Base-by-base conservation (phyloP, 92 coral and sea anemone genomes). In the Phenganax subtilis region DNA sequence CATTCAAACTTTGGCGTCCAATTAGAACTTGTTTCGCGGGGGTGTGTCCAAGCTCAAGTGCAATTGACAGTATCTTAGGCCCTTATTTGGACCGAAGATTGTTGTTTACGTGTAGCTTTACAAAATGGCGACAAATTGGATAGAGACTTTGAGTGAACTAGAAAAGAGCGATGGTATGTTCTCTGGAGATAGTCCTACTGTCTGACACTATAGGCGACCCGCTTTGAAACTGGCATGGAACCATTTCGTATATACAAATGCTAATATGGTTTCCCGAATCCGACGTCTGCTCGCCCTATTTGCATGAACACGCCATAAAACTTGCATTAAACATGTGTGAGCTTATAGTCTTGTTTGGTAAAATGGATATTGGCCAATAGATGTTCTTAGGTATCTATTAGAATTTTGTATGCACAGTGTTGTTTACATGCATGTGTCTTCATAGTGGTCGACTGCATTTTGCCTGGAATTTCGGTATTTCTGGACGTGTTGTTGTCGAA, bases 381-480 rank as follows among this genome's bases (percentile, higher is more conserved):
- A 37, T 54, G 28, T 76, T 52, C 63, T 72, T n/a, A n/a, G n/a
- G n/a, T 30, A 63, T 52, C 76, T 54, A 57, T 59, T 71, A 29
- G 11, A 83, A 71, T 68, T 47, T 74, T 29, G 63, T 56, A 17
- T 17, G 57, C 60, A 70, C 3, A 55, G 29, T 51, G 54, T 30
- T 30, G 20, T 53, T 16, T 10, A 37, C 16, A 9, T 27, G 53
- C 28, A 75, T 16, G 86, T 84, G 64, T 69, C 62, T 80, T 86
- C 81, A 57, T 72, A 93, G 98, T 90, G 86, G 85, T 89, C 55
- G 83, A 87, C 60, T 71, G 85, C 30, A 86, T 93, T 30, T 77
- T 93, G 83, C 98, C 98, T 15, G 98, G 97, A 53, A 88, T 93
- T 56, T 85, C 81, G 37, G 84, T 55, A 64, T 93, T 86, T 63